Conservation (phyloP, 2,888 invertebrate species). For the Polydrusus pterygomalis region DNA sequence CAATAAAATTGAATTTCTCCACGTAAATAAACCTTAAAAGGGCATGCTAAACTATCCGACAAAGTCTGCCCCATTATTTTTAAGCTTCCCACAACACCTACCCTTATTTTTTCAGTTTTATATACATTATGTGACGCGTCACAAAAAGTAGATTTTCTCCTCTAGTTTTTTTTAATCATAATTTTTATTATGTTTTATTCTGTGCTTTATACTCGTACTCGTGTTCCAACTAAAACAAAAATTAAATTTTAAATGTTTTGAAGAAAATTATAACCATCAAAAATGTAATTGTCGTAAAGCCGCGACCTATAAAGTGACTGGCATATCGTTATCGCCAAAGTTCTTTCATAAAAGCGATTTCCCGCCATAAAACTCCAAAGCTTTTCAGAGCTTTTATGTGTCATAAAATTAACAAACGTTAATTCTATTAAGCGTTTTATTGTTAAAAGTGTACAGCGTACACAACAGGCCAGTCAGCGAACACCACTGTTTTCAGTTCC, state of each 20-base stretch:
- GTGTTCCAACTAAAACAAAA: not conserved
- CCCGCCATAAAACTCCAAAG: not conserved
- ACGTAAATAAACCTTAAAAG: no score
- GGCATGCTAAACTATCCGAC: no score
- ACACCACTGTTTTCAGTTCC: constrained; percentile 5
- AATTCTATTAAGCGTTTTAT: constrained; percentile 16
- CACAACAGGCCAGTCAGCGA: constrained; percentile 9
- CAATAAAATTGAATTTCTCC: no score
- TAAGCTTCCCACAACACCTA: no score
- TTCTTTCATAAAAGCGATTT: constrained; percentile 17
- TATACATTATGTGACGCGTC: no score
- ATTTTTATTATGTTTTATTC: no score
- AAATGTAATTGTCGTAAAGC: not conserved
- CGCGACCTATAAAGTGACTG: constrained; percentile 10
- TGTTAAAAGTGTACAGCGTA: constrained; percentile 16
- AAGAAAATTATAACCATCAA: not conserved
- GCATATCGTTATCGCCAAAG: constrained; percentile 14
- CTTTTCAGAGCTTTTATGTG: constrained; percentile 12
- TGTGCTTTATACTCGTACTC: no score
- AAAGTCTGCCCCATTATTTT: no score
- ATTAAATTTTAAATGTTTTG: not conserved
- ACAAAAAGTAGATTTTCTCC: no score
- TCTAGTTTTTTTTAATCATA: no score
- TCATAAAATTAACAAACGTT: constrained; percentile 19
- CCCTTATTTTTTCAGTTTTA: no score